Evolutionary conservation across 2,888 invertebrate genomes (phyloP).

Genomic region (Drosophila gaucha): DNA sequence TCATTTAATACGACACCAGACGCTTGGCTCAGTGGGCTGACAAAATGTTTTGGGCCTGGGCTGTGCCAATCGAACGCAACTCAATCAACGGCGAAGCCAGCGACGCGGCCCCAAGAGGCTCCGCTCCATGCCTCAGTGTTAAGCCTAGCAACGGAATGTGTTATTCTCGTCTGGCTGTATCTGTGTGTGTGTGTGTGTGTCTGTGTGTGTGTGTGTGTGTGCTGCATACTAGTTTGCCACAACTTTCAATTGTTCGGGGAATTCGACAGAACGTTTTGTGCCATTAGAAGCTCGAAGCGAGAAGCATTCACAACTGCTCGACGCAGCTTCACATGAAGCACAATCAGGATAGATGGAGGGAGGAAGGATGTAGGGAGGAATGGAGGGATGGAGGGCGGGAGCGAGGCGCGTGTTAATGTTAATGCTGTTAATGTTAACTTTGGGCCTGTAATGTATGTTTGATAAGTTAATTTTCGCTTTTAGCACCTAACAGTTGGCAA

Average conservation of each 20-base stretch:
- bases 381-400: not conserved
- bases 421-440: slow-evolving; percentile 76
- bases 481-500: slow-evolving; percentile 48
- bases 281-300: slow-evolving; percentile 55
- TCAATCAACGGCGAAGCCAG: slow-evolving; percentile 51
- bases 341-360: slow-evolving; percentile 5
- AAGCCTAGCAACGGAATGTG: slow-evolving; percentile 5
- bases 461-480: slow-evolving; percentile 74
- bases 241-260: slow-evolving; percentile 75
- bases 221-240: slow-evolving; percentile 42
- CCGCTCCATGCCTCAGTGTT: not conserved
- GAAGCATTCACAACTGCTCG: slow-evolving; percentile 23
- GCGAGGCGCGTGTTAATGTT: slow-evolving; percentile 54
- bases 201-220: slow-evolving; percentile 13
- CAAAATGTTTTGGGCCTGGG: slow-evolving; percentile 25
- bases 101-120: slow-evolving; percentile 46
- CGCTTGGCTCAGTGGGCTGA: slow-evolving; percentile 22
- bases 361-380: too few species aligned
- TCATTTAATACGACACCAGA: slow-evolving; percentile 63
- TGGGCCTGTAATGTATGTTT: slow-evolving; percentile 73
- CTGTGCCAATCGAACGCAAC: slow-evolving; percentile 41
- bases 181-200: slow-evolving; percentile 11
- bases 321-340: slow-evolving; percentile 15
- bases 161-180: too few species aligned
- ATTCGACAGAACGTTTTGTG: slow-evolving; percentile 63